phyloP scores from a whole-genome alignment of 2,888 invertebrate genomes.

The Atethmia centrago region DNA sequence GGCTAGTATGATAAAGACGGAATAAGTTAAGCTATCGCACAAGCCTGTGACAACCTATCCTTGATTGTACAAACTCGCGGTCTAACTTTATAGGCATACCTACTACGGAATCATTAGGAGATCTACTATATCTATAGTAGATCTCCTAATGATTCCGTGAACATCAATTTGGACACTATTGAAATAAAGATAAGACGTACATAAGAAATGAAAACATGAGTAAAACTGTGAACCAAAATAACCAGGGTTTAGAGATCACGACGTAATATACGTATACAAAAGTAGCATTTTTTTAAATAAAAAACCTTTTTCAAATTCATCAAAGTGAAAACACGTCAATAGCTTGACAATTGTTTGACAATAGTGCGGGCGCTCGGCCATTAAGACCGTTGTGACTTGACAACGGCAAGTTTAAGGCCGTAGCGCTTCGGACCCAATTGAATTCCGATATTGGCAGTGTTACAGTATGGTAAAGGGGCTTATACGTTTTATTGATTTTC shows the following conservation, averaged over 20 bases:
- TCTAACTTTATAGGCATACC: not conserved
- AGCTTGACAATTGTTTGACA: constrained; percentile 39
- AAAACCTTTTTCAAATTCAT: not conserved
- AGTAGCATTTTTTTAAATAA: not conserved
- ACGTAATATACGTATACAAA: not conserved
- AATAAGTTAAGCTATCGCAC: not conserved
- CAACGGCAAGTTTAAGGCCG: constrained; percentile 67
- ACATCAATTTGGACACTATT: not conserved
- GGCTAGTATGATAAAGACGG: not conserved
- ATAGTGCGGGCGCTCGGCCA: constrained; percentile 25
- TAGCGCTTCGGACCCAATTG: constrained; percentile 72
- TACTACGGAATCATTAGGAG: no score
- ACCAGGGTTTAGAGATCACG: not conserved
- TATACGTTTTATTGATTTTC: constrained; percentile 64
- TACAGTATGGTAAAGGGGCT: constrained; percentile 65
- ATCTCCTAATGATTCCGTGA: not conserved
- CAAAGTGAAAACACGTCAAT: constrained; percentile 19
- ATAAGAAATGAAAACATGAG: no score
- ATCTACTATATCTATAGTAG: not conserved
- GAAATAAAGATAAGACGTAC: not conserved
- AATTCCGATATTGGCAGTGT: constrained; percentile 74
- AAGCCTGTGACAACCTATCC: not conserved
- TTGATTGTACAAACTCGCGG: not conserved
- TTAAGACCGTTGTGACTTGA: constrained; percentile 62
- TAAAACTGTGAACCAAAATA: not conserved